phyloP scores from a whole-genome alignment of 1,140 invertebrate genomes.

The Habropoda laboriosa region DNA sequence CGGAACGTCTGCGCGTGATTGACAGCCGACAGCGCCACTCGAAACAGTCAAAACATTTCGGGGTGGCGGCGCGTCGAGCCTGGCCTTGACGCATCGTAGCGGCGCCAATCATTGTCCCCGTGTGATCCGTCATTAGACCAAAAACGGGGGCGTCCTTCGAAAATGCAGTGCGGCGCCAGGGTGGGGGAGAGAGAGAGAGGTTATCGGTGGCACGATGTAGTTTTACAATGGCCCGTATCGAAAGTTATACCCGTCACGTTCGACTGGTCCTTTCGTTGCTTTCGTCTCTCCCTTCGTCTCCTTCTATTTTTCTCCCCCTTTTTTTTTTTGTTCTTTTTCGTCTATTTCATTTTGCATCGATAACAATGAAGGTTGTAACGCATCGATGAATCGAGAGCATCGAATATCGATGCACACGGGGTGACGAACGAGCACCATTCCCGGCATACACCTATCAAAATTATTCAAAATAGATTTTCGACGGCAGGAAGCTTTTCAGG shows the following conservation, averaged over 20 bases:
- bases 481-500: neutral
- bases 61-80: conserved; percentile 50
- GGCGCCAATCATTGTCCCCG: conserved; percentile 62
- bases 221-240: conserved; percentile 35
- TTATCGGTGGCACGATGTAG: conserved; percentile 13
- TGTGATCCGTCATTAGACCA: conserved; percentile 58
- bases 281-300: neutral
- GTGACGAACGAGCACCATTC: neutral
- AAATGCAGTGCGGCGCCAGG: conserved; percentile 2
- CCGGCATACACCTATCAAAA: neutral
- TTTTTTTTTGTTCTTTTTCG: too few species aligned
- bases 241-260: conserved; percentile 46
- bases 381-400: neutral
- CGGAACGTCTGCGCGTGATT: conserved; percentile 69
- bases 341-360: neutral
- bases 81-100: conserved; percentile 71
- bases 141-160: conserved; percentile 46
- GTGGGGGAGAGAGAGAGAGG: too few species aligned
- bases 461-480: neutral
- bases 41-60: conserved; percentile 74
- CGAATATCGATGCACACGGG: neutral
- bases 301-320: neutral
- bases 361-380: neutral
- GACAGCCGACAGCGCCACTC: conserved; percentile 69
- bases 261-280: conserved; percentile 34